phyloP scores from a whole-genome alignment of 2,113 vertebrate genomes.

The Paracanthobrama guichenoti region DNA sequence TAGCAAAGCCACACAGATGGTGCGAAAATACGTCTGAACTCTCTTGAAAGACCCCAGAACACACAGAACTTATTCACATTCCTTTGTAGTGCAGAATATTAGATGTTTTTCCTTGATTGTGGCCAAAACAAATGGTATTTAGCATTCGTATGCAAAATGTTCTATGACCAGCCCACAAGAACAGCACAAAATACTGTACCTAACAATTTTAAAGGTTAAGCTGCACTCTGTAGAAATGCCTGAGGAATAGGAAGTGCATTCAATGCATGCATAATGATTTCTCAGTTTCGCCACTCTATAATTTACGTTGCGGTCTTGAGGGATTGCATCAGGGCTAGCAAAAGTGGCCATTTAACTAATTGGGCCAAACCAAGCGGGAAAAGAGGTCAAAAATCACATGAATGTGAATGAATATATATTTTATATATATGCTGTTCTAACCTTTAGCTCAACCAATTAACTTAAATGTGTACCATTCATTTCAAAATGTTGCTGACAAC shows the following conservation, averaged over 20 bases:
- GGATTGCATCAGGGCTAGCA: constrained; percentile 25
- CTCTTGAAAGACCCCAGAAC: constrained; percentile 19
- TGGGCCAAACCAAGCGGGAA: constrained; percentile 15
- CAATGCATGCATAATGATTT: constrained; percentile 31
- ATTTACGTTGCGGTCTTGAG: constrained; percentile 35
- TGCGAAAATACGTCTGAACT: constrained; percentile 33
- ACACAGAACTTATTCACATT: constrained; percentile 12
- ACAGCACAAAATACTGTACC: constrained; percentile 4
- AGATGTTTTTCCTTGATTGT: constrained; percentile 24
- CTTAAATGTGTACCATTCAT: background rate
- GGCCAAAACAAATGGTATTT: constrained; percentile 14
- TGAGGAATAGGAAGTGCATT: constrained; percentile 20
- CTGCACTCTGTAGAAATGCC: constrained; percentile 15
- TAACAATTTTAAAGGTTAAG: constrained; percentile 7
- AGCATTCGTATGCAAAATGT: background rate
- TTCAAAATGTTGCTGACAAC: constrained; percentile 5
- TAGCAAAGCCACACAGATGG: background rate
- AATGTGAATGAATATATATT: background rate
- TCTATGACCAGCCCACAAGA: background rate
- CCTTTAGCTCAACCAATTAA: background rate
- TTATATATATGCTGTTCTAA: background rate
- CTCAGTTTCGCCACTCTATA: constrained; percentile 1
- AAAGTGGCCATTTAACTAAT: constrained; percentile 38
- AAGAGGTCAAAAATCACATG: background rate
- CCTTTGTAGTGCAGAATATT: constrained; percentile 16